Conservation (phyloP, 2,113 vertebrate species). For the Lasiurus borealis region DNA sequence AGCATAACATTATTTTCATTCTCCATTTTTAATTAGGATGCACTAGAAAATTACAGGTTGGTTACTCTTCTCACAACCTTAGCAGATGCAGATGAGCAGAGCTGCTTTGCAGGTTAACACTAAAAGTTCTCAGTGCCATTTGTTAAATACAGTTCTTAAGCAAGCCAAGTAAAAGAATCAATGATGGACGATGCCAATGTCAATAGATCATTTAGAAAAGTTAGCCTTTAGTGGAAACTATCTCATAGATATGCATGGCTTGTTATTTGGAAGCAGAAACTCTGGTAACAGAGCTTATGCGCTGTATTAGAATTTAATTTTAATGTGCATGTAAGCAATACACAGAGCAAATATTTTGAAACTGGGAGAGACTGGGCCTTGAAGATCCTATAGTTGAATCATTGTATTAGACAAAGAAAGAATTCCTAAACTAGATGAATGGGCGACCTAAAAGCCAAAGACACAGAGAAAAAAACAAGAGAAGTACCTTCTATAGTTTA, state of each 20-base stretch:
- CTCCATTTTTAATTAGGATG: constrained; percentile 76
- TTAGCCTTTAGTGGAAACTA: background rate
- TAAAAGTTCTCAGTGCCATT: background rate
- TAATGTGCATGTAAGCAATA: constrained; percentile 1
- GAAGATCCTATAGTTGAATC: background rate
- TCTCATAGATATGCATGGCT: background rate
- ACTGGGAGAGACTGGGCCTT: background rate
- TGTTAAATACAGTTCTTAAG: constrained; percentile 61
- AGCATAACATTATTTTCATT: constrained; percentile 66
- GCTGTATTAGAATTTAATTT: constrained; percentile 24
- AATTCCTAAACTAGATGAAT: background rate
- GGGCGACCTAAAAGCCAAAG: background rate
- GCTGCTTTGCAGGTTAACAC: background rate
- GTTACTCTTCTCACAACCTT: constrained; percentile 72
- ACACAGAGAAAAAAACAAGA: constrained; percentile 16
- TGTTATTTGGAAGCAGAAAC: background rate
- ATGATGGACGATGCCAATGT: background rate
- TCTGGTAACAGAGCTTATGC: background rate
- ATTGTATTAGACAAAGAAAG: constrained; percentile 45
- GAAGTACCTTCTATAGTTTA: background rate
- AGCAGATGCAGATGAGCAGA: constrained; percentile 60
- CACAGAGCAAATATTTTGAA: constrained; percentile 23
- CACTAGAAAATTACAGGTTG: constrained; percentile 72
- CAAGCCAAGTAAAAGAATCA: constrained; percentile 29
- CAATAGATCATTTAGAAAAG: constrained; percentile 47